Percentiles rank a stretch among this genome's conserved stretches.
Conservation (phyloP, 2,113 vertebrate species). For the Mesembrinibis cayennensis region DNA sequence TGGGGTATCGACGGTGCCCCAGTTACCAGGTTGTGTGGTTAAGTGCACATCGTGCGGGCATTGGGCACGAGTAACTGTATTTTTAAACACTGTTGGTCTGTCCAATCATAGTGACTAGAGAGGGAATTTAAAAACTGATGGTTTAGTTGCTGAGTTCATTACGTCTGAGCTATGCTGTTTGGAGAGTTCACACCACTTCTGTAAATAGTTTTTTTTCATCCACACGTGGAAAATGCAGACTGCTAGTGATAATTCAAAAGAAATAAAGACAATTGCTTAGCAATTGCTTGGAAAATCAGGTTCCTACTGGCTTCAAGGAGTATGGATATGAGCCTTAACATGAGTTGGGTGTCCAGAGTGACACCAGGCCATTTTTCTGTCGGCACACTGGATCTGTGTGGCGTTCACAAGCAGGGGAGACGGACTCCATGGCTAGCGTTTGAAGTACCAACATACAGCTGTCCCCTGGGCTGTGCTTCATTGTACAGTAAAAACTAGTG, state of each 20-base stretch:
- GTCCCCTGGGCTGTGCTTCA: background rate
- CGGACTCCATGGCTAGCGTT: fast-evolving
- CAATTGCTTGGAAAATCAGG: background rate
- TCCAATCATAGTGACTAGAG: background rate
- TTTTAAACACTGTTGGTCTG: background rate
- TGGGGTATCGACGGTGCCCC: background rate
- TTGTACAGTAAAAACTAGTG: background rate
- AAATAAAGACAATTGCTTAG: background rate
- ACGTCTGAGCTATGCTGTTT: fast-evolving
- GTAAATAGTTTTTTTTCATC: background rate
- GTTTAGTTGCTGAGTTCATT: background rate
- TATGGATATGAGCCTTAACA: fast-evolving
- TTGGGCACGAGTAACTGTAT: fast-evolving
- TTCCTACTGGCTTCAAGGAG: background rate
- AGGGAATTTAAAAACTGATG: background rate
- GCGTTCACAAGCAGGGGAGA: background rate
- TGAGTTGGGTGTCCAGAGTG: background rate
- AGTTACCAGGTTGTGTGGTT: fast-evolving
- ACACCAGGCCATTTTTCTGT: background rate
- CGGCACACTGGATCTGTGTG: fast-evolving
- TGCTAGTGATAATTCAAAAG: too few species aligned
- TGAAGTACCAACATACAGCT: background rate
- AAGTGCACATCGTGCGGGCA: fast-evolving
- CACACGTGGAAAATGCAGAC: fast-evolving
- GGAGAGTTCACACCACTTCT: fast-evolving